Base-by-base conservation (phyloP, 1,140 invertebrate genomes). In the Saxidomus purpurata region DNA sequence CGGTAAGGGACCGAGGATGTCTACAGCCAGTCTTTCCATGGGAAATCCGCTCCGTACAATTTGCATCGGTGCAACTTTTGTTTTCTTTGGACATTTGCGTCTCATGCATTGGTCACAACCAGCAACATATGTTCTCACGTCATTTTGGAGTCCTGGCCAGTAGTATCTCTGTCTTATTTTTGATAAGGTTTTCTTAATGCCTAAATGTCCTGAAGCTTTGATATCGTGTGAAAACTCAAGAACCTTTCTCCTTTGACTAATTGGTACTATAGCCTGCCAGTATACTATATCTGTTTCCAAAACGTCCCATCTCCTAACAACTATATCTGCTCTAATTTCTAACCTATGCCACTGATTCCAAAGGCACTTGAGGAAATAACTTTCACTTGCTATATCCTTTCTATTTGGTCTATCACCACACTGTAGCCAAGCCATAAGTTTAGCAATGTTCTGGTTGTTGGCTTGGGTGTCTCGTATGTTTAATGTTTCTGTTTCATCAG, bases 1-100 rank as follows among this genome's bases (percentile, higher is more conserved):
- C 19, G 59, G 74, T 55, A 91, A 43, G 19, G 52, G 59, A 1
- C 89, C 89, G 0, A 92, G 28, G 17, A 90, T 89, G 47, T 92
- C 91, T 11, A 84, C 89, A 15, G 80, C 79, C 4, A 90, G 47
- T 61, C 89, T 77, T n/a, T 92, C 89, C 80, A 87, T 90, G 4
- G 76, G 81, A 25, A 34, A 34, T 19, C 77, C 87, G 17, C 22
- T 79, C 17, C 31, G 9, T 3, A 74, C 76, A 15, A 77, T 17
- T 61, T 69, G 25, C 71, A 89, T 89, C 6, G 55, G 90, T 22
- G 79, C 89, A 67, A 71, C 34, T 40, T 89, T 89, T 13, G 28
- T 84, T 59, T 76, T 90, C 40, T 47, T 49, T 8, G 88, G 83
- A 49, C 55, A 28, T 59, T 87, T 91, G 38, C 83, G 36, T 47